Conservation (phyloP, 2,113 vertebrate genomes). For the Thryonomys swinderianus region DNA sequence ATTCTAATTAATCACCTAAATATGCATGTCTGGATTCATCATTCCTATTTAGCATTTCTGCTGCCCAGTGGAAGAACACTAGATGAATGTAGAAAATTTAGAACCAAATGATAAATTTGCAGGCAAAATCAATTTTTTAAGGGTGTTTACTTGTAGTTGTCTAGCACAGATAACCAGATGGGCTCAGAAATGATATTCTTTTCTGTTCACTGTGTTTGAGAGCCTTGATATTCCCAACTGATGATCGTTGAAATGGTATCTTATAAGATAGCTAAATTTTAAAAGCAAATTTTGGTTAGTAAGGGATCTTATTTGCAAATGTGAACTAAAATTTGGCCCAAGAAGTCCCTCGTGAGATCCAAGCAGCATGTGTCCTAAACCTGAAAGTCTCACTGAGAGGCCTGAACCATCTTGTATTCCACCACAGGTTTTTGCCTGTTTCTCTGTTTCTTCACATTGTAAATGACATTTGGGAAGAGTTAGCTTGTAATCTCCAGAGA, state of each 20-base stretch:
- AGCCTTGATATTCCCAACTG: neutral
- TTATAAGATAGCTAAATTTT: slow-evolving; percentile 44
- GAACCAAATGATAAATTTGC: slow-evolving; percentile 59
- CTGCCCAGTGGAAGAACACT: slow-evolving; percentile 41
- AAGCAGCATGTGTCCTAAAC: neutral
- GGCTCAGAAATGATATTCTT: slow-evolving; percentile 57
- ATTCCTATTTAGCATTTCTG: slow-evolving; percentile 52
- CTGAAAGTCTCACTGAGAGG: neutral
- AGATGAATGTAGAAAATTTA: slow-evolving; percentile 60
- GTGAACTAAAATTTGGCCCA: neutral
- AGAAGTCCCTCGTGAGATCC: neutral
- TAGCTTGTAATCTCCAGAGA: neutral
- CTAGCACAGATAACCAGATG: slow-evolving; percentile 66
- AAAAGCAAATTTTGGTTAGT: neutral
- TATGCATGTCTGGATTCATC: slow-evolving; percentile 64
- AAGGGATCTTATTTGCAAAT: slow-evolving; percentile 37
- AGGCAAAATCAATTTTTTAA: slow-evolving; percentile 67
- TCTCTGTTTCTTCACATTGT: neutral
- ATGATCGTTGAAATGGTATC: neutral
- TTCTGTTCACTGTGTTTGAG: slow-evolving; percentile 54
- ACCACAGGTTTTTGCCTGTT: neutral
- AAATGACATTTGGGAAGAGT: neutral
- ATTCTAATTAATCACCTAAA: slow-evolving; percentile 61
- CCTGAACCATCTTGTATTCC: neutral
- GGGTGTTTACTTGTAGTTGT: slow-evolving; percentile 49